Percentiles rank a stretch among this genome's conserved stretches.
phyloP scores from a whole-genome alignment of 2,888 invertebrate genomes.

The Leptothorax acervorum region DNA sequence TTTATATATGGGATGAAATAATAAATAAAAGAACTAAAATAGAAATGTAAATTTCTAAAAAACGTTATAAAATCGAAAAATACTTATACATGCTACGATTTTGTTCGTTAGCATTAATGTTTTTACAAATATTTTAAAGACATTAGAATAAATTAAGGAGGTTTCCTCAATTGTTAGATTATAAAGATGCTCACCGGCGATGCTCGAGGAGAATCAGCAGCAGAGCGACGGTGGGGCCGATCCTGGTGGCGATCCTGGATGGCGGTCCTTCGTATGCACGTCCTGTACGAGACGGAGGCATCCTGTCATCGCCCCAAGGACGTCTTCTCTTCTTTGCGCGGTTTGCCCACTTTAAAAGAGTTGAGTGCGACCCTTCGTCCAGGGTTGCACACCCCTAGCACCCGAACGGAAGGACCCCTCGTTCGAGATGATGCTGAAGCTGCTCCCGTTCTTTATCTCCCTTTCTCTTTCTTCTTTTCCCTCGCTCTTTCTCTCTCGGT shows the following conservation, averaged over 20 bases:
- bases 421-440: constrained; percentile 68
- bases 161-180: neutral
- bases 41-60: neutral
- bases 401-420: constrained; percentile 79
- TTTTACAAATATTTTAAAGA: neutral
- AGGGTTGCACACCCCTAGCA: constrained; percentile 78
- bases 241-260: constrained; percentile 74
- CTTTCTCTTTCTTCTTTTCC: neutral
- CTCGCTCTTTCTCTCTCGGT: constrained; percentile 2
- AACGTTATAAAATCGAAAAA: neutral
- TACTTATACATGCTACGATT: neutral
- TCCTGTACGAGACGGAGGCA: constrained; percentile 82
- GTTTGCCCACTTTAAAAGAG: constrained; percentile 78
- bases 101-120: neutral
- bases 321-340: constrained; percentile 75
- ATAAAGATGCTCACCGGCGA: constrained; percentile 78
- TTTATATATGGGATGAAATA: neutral
- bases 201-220: constrained; percentile 78
- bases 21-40: neutral
- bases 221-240: constrained; percentile 75
- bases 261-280: constrained; percentile 81
- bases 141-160: neutral
- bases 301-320: constrained; percentile 84
- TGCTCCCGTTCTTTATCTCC: constrained; percentile 58
- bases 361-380: constrained; percentile 75